phyloP scores from a whole-genome alignment of 2,113 vertebrate species.

The Tauraco erythrolophus region DNA sequence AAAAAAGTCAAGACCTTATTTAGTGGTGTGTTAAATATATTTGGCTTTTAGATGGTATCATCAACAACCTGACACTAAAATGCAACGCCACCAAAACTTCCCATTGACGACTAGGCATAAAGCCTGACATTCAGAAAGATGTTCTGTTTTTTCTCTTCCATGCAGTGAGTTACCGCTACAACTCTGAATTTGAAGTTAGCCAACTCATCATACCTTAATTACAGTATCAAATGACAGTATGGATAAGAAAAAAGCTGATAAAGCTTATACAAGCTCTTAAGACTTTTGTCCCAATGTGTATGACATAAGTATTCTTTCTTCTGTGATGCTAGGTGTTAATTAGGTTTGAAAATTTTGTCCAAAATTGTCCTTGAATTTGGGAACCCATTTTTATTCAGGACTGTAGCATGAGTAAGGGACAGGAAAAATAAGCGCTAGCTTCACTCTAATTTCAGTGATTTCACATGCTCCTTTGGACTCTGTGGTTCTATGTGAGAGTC shows the following conservation, averaged over 20 bases:
- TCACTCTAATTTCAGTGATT: background rate
- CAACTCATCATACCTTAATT: background rate
- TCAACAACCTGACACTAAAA: background rate
- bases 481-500: background rate
- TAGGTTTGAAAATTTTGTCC: background rate
- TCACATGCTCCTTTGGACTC: background rate
- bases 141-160: background rate
- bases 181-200: background rate
- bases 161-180: background rate
- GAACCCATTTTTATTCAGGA: background rate
- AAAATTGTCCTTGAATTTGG: background rate
- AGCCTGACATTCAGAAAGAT: background rate
- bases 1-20: background rate
- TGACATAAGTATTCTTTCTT: background rate
- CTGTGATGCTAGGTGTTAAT: background rate
- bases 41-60: background rate
- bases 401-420: background rate
- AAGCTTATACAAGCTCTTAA: background rate
- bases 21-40: background rate
- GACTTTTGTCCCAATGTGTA: conserved; percentile 46
- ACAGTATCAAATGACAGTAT: background rate
- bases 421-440: background rate
- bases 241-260: background rate
- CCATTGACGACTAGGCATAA: background rate
- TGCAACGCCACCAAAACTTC: background rate